These are phyloP conservation scores for Canis aureus DNA, from an alignment of 2,113 vertebrate species.

Conservation along the genomic window DNA sequence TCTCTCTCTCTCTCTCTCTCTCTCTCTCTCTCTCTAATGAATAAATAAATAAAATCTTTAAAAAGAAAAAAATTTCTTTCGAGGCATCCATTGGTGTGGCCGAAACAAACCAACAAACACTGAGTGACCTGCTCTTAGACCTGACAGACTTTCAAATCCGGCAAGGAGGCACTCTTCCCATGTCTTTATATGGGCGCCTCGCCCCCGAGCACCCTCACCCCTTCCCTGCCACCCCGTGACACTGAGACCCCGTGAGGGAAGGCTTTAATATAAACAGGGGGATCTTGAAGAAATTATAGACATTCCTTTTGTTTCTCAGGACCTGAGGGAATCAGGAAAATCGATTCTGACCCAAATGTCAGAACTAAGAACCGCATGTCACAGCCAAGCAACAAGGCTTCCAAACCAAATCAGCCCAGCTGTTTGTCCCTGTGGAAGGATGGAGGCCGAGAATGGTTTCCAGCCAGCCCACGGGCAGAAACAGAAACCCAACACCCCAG, in stretches of 20 bases:
- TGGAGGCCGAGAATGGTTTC: background rate
- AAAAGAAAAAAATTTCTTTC: background rate
- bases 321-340: constrained; percentile 16
- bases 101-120: background rate
- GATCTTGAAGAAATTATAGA: background rate
- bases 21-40: too few species aligned
- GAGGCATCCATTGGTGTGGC: background rate
- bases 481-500: constrained; percentile 54
- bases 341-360: background rate
- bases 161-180: background rate
- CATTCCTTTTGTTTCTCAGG: constrained; percentile 17
- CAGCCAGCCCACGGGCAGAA: constrained; percentile 48
- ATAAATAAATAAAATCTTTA: too few species aligned
- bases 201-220: rapidly evolving
- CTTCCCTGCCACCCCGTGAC: background rate
- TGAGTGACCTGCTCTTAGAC: background rate
- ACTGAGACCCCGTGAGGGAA: background rate
- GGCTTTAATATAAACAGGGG: background rate
- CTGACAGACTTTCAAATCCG: background rate
- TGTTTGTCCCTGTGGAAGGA: constrained; percentile 4
- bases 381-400: background rate
- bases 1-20: too few species aligned
- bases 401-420: background rate
- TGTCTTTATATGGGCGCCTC: background rate
- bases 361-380: background rate